Base-by-base conservation (phyloP, 2,888 invertebrate genomes). In the Drosophila mimetica region DNA sequence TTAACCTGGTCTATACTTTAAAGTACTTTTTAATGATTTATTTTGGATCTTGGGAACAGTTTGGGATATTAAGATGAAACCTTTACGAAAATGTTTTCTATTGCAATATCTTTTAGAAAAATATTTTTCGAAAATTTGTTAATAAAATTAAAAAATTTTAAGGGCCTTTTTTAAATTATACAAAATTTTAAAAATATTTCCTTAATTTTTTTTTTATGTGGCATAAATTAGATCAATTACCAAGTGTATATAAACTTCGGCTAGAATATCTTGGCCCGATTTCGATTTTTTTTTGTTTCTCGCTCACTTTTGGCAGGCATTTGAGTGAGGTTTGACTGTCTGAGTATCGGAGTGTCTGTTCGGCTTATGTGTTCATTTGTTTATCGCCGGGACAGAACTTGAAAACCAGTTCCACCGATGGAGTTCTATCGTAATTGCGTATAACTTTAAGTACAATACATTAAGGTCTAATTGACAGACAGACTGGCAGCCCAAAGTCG, bases 401-500 rank as follows among this genome's bases (percentile, higher is more conserved):
- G 53, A 69, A 57, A 76, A 66, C 73, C 65, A 67, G 74, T 71
- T 66, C 64, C 42, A 50, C 55, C 67, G 63, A 53, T 78, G 75
- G 71, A 86, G 76, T 78, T 88, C 76, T 69, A 82, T 73, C 65
- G 79, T 63, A 88, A 79, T 88, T 86, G 88, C 88, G 86, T 75
- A 79, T 71, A 77, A 65, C 84, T 82, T 88, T 69, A 71, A 88
- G 86, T 86, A 88, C 86, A 86, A 88, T 79, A 82, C 82, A 88
- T 82, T 88, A 71, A 86, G 77, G 71, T 86, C 86, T 86, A 82
- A 84, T 88, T 88, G 84, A 88, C 85, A 88, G 84, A 78, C 72
- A 64, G 69, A 78, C 81, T 74, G 84, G 60, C 86, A 82, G 77
- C 28, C 65, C 14, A 36, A 48, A 47, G 66, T 44, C 53, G 30